A percentile compares a stretch with the other conserved stretches of the same genome.
Evolutionary conservation across 35 echinoderm and acorn worm species (phyloP).

Genomic region (Eucidaris tribuloides): DNA sequence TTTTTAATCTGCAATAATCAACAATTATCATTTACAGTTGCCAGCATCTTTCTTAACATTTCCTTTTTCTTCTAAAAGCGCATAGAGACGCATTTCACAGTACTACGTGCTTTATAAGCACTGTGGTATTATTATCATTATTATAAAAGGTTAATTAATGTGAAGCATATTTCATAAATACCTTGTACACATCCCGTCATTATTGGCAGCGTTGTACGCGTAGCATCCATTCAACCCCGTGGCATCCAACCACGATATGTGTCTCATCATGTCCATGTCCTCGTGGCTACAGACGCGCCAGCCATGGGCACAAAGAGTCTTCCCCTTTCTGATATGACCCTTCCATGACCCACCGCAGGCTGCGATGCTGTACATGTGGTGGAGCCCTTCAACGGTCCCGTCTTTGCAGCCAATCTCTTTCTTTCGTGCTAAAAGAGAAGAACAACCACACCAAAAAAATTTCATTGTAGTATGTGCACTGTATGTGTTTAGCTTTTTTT

Average conservation of each 20-base stretch:
- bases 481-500: too few species aligned
- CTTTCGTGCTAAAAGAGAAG: conserved; percentile 1
- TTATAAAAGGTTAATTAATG: too few species aligned
- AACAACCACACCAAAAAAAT: too few species aligned
- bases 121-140: too few species aligned
- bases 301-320: conserved; percentile 70
- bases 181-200: conserved; percentile 85
- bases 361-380: conserved; percentile 51
- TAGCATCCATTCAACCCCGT: conserved; percentile 88
- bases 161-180: conserved; percentile 20
- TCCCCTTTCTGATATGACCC: conserved; percentile 85
- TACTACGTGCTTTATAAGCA: too few species aligned
- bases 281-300: conserved; percentile 75
- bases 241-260: conserved; percentile 73
- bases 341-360: conserved; percentile 89
- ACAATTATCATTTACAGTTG: too few species aligned
- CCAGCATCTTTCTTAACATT: too few species aligned
- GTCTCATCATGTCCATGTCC: conserved; percentile 50
- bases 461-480: too few species aligned
- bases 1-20: too few species aligned
- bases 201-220: conserved; percentile 79
- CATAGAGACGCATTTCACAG: too few species aligned
- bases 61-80: too few species aligned
- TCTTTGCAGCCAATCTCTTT: conserved; percentile 61
- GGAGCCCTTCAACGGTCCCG: conserved; percentile 70